Evolutionary conservation across 2,113 vertebrate genomes (phyloP), one percentile per base, ranked within the genome.

Genomic region (Neodon shergylaensis): DNA sequence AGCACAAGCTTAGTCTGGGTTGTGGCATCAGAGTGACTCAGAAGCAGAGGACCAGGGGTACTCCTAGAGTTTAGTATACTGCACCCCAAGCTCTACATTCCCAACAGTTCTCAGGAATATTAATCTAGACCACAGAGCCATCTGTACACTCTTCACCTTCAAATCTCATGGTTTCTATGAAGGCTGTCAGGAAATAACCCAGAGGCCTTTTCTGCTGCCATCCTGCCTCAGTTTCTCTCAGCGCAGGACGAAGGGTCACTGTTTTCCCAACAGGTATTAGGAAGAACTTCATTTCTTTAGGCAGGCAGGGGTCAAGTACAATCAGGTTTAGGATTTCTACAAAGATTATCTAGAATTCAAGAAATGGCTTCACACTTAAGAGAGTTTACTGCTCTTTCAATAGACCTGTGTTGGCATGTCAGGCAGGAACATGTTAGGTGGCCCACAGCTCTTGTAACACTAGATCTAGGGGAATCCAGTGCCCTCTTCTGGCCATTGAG

Each of bases 231-330:
- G 77, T 86, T 92, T 36, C 14, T 95, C 17, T 85, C 36, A 63
- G 74, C 3, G 31, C 12, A 86, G 74, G 74, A 83, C 6, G 49
- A 49, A 78, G 26, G 54, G 1, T 65, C 86, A 77, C n/a, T 89
- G 52, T 47, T 94, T 94, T 88, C 36, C 88, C 28, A 49, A 47
- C 47, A 70, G 19, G n/a, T 14, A 61, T 12, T 74, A 86, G 78
- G 88, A 86, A 94, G 65, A 87, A 91, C 74, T 94, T 94, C 28
- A n/a, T 92, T 90, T 90, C 70, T 92, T 94, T 28, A 85, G 68
- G 85, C n/a, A 88, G 77, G 66, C 10, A 90, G 77, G 73, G 28
- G 36, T 72, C 28, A 52, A 70, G 21, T 63, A 17, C 33, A 28
- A 70, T 39, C 76, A 81, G 88, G 90, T 94, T 94, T 72, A 81